Evolutionary conservation across 2,888 invertebrate genomes (phyloP), one percentile per base, ranked within the genome.

Genomic region (Scaptomyza reducta): DNA sequence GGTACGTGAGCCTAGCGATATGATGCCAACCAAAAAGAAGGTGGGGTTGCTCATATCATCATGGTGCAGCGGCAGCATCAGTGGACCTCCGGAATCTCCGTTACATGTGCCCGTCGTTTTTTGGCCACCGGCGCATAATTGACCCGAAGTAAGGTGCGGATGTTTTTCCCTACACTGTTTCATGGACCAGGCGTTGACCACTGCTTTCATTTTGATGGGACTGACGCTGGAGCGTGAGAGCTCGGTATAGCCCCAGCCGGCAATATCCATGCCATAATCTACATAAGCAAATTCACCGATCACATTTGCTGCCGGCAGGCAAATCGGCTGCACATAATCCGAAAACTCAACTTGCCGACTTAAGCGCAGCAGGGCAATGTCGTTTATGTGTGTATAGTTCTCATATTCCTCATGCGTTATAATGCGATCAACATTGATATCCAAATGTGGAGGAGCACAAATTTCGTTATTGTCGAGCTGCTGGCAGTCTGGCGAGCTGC

Each of bases 301-400:
- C 0, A 66, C 18, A 0, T 74, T 49, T 2, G 73, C 75, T 1
- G 88, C 72, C 1, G 94, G 94, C 29, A 95, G 82, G 79, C 95
- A 95, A 51, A 95, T 93, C 0, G 95, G 94, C 53, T 91, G 90
- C n/a, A 94, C 71, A 70, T 89, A 94, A 70, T 92, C 93, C 50
- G 93, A 93, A 79, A 92, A 94, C 2, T 75, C 49, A 0, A 94
- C 94, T 9, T 92, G 89, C 0, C 89, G 85, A 0, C 91, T 77
- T 2, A 96, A 91, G 53, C 95, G 92, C 33, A 96, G 78, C n/a
- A 96, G 89, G 0, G 95, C 96, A 49, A 96, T 95, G 82, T 96
- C 96, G 82, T 95, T 91, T 25, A 92, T 92, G n/a, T n/a, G n/a
- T n/a, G n/a, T n/a, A n/a, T 78, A 95, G 3, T 0, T 0, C 6